Conservation (phyloP, 2,113 vertebrate genomes). For the Zosterops borbonicus region DNA sequence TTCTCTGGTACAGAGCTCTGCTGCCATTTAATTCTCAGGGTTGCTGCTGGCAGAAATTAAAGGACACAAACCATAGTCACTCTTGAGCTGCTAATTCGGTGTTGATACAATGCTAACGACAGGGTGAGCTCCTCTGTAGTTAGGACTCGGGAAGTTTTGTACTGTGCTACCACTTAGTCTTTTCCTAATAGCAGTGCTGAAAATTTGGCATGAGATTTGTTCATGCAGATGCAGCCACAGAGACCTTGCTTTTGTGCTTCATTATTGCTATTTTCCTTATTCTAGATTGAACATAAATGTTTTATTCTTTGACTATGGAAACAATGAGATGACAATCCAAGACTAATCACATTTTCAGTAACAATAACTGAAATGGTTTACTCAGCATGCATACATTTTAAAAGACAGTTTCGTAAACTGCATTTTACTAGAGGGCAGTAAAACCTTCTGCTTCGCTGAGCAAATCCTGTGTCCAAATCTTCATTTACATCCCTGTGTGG, state of each 20-base stretch:
- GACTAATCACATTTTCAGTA: constrained; percentile 34
- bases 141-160: neutral
- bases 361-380: constrained; percentile 38
- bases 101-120: neutral
- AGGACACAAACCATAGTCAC: neutral
- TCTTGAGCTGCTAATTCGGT: constrained; percentile 6
- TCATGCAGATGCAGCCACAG: neutral
- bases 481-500: constrained; percentile 47
- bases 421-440: constrained; percentile 72
- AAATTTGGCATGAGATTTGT: neutral
- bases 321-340: constrained; percentile 38
- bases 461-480: constrained; percentile 46
- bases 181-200: neutral
- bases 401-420: constrained; percentile 34
- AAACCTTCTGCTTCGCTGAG: constrained; percentile 49
- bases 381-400: constrained; percentile 33
- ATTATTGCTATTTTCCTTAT: neutral
- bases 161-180: neutral
- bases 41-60: constrained; percentile 18
- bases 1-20: neutral
- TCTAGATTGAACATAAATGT: neutral
- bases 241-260: constrained; percentile 19
- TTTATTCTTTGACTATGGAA: neutral
- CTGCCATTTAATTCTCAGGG: neutral
- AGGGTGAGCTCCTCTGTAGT: neutral